Conservation (phyloP, 2,113 vertebrate genomes). For the Calidris pugnax region DNA sequence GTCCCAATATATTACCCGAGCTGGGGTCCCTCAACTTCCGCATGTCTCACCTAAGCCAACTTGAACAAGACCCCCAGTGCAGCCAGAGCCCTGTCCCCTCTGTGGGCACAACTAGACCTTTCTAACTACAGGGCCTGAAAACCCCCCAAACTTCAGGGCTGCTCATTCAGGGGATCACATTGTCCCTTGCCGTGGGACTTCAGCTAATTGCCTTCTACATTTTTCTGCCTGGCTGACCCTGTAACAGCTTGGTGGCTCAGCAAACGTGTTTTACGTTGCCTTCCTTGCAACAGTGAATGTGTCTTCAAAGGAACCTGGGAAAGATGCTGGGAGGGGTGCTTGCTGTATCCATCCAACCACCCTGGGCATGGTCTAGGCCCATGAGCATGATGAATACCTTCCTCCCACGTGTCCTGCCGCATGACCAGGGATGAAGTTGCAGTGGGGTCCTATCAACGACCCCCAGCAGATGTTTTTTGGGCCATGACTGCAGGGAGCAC, state of each 20-base stretch:
- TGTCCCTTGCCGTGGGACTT: background rate
- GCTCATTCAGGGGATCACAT: background rate
- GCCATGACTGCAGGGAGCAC: background rate
- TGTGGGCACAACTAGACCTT: background rate
- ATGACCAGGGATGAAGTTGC: rapidly evolving
- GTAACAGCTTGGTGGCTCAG: constrained; percentile 17
- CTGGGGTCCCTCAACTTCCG: background rate
- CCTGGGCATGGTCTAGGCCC: background rate
- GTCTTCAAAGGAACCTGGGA: background rate
- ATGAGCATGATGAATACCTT: rapidly evolving
- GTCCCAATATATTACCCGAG: background rate
- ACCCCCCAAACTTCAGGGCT: rapidly evolving
- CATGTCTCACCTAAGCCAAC: background rate
- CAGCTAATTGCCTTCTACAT: background rate
- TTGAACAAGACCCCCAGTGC: rapidly evolving
- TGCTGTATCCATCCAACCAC: background rate
- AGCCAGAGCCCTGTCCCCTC: background rate
- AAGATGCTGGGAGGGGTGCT: background rate
- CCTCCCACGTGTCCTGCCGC: rapidly evolving
- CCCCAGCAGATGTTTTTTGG: background rate
- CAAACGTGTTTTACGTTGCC: constrained; percentile 1
- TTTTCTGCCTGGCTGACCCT: constrained; percentile 7
- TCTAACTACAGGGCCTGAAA: background rate
- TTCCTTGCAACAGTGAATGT: background rate
- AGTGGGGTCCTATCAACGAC: background rate